These are phyloP conservation scores for Nerophis lumbriciformis DNA, from an alignment of 2,113 vertebrate genomes.

Conservation along the genomic window DNA sequence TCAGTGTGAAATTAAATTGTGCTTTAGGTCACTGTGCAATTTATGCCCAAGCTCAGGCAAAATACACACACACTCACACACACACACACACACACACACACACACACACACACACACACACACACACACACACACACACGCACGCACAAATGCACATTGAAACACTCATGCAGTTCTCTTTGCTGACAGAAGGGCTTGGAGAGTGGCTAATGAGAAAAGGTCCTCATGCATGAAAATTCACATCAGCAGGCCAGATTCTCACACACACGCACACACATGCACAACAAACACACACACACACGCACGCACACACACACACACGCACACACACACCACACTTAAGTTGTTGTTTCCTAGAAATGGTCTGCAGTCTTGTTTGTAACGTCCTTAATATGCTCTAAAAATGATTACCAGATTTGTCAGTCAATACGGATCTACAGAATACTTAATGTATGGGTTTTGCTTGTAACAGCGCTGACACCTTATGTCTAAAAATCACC, in stretches of 20 bases:
- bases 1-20: constrained; percentile 59
- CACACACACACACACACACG: constrained; percentile 4
- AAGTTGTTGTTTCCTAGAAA: background rate
- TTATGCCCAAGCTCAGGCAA: constrained; percentile 45
- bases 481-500: too few relatives aligned
- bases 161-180: constrained; percentile 21
- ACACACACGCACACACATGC: constrained; percentile 5
- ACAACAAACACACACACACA: constrained; percentile 4
- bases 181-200: constrained; percentile 56
- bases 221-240: constrained; percentile 60
- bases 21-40: constrained; percentile 53
- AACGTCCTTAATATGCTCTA: background rate
- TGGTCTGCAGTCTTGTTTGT: background rate
- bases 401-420: too few relatives aligned
- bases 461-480: too few relatives aligned
- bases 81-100: constrained; percentile 16
- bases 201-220: constrained; percentile 62
- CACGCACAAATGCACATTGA: constrained; percentile 3
- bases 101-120: too few relatives aligned
- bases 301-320: constrained; percentile 4
- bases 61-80: constrained; percentile 14
- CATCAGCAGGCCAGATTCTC: constrained; percentile 38
- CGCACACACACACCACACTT: constrained; percentile 9
- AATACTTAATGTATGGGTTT: too few relatives aligned
- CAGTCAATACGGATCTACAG: too few relatives aligned